Evolutionary conservation across 2,113 vertebrate genomes (phyloP).

Genomic region (Chamaea fasciata): DNA sequence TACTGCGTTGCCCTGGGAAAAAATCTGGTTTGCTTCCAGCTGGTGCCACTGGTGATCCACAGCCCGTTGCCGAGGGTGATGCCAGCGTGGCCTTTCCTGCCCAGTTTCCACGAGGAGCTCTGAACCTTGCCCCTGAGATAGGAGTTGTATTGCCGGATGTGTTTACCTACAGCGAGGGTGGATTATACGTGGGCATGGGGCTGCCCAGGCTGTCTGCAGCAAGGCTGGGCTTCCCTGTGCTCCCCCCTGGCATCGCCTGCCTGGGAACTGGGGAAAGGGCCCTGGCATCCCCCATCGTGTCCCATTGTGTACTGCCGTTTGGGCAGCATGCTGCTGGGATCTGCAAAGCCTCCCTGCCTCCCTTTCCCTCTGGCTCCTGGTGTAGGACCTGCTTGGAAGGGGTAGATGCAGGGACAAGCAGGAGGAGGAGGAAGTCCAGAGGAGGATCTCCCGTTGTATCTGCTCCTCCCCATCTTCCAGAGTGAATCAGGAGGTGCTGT

Average conservation of each 20-base stretch:
- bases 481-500: background rate
- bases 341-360: background rate
- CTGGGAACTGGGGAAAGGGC: background rate
- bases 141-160: accelerated
- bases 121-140: background rate
- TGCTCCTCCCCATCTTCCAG: background rate
- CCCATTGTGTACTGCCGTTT: accelerated
- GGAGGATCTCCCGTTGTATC: background rate
- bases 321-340: accelerated
- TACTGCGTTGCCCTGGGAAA: background rate
- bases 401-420: background rate
- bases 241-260: background rate
- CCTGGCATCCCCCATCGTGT: accelerated
- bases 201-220: background rate
- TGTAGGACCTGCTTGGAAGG: accelerated
- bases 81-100: background rate
- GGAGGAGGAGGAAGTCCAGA: background rate
- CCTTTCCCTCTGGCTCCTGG: background rate
- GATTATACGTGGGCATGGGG: accelerated
- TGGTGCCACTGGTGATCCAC: background rate
- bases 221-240: accelerated
- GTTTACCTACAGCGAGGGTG: background rate
- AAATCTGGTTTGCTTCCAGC: background rate
- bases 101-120: background rate
- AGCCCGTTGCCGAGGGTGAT: background rate